A percentile compares a stretch with the other conserved stretches of the same genome.
These are phyloP conservation scores for Camptogramma bilineatum DNA, from an alignment of 2,888 invertebrate species.

Conservation along the genomic window DNA sequence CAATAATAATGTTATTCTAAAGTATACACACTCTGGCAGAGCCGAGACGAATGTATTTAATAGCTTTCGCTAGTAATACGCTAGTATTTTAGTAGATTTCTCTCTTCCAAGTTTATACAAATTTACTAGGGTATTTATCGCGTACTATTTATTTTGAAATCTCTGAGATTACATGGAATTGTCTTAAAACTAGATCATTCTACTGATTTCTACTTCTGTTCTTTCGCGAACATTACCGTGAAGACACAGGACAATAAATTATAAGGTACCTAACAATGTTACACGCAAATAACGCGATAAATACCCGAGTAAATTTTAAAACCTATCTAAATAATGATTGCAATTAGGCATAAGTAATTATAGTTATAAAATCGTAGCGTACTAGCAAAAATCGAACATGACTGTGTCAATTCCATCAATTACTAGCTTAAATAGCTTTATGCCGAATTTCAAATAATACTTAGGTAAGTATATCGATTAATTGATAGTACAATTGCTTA, in stretches of 20 bases:
- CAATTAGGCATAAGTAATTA: background rate
- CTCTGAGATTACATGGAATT: no score
- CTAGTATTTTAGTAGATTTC: background rate
- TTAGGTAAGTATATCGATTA: background rate
- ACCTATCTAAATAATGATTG: background rate
- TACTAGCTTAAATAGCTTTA: background rate
- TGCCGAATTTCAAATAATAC: background rate
- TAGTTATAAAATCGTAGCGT: background rate
- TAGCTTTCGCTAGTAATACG: background rate
- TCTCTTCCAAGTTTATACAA: background rate
- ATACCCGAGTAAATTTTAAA: no score
- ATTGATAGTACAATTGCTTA: background rate
- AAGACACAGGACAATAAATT: no score
- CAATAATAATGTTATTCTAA: background rate
- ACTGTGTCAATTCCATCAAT: conserved; percentile 1
- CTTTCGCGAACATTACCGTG: no score
- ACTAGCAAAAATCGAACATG: background rate
- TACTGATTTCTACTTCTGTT: no score
- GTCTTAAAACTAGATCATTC: no score
- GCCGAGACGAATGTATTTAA: background rate
- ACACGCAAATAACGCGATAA: no score
- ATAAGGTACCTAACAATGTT: no score
- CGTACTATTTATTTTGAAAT: no score
- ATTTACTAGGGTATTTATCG: no score
- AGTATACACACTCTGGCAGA: background rate